These are phyloP conservation scores for Parazoanthus swiftii DNA, from an alignment of 92 coral and sea anemone species.

Conservation along the genomic window DNA sequence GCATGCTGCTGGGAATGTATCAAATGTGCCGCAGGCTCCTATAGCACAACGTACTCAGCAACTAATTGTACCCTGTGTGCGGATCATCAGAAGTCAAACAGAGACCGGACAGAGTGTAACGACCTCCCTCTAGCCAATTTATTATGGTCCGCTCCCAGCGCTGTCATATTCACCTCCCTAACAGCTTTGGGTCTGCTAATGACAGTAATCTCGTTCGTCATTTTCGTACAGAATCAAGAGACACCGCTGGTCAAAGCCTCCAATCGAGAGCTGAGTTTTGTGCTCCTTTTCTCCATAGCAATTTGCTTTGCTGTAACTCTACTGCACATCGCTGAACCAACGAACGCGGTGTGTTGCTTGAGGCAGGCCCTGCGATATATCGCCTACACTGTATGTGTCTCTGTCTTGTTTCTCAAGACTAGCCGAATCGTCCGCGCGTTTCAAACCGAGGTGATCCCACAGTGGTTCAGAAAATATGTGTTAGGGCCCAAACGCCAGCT, in stretches of 20 bases:
- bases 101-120: slow-evolving; percentile 50
- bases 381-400: slow-evolving; percentile 65
- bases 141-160: slow-evolving; percentile 54
- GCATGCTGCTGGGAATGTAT: slow-evolving; percentile 41
- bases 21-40: slow-evolving; percentile 53
- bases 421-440: slow-evolving; percentile 75
- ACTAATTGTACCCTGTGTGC: slow-evolving; percentile 68
- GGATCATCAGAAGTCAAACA: slow-evolving; percentile 51
- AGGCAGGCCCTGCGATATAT: slow-evolving; percentile 71
- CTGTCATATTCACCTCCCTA: slow-evolving; percentile 39
- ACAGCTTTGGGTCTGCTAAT: slow-evolving; percentile 53
- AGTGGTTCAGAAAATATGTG: slow-evolving; percentile 49
- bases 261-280: slow-evolving; percentile 72
- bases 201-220: slow-evolving; percentile 41
- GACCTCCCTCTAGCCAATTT: slow-evolving; percentile 64
- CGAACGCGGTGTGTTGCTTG: slow-evolving; percentile 51
- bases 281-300: slow-evolving; percentile 57
- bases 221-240: slow-evolving; percentile 48
- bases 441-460: slow-evolving; percentile 51
- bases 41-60: slow-evolving; percentile 52
- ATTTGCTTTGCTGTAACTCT: slow-evolving; percentile 64
- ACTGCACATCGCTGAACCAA: slow-evolving; percentile 63
- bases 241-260: slow-evolving; percentile 77
- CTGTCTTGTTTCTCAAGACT: slow-evolving; percentile 71
- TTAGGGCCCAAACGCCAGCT: slow-evolving; percentile 54